A percentile compares a stretch with the other conserved stretches of the same genome.
Evolutionary conservation across 2,797 vertebrate genomes (phyloP).

Genomic region (Enteromius treurensis): DNA sequence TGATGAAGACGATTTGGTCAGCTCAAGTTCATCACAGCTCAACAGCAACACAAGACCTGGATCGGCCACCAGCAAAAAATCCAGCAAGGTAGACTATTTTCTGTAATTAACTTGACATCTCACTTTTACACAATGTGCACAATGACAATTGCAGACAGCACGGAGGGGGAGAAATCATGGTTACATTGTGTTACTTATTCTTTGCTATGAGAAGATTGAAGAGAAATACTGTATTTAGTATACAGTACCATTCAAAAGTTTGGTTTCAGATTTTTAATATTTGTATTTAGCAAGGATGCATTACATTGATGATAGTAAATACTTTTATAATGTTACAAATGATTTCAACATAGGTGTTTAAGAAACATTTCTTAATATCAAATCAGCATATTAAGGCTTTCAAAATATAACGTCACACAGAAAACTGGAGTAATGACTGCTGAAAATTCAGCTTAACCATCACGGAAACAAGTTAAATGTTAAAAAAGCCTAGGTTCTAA

Average conservation of each 20-base stretch:
- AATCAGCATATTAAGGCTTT: not conserved
- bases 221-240: not conserved
- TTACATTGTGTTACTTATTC: not conserved
- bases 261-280: not conserved
- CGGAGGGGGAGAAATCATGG: not conserved
- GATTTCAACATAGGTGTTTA: not conserved
- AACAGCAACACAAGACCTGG: slow-evolving; percentile 96
- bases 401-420: not conserved
- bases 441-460: not conserved
- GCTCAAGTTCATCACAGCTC: slow-evolving; percentile 95
- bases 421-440: not conserved
- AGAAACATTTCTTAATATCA: not conserved
- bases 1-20: slow-evolving; percentile 95
- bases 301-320: not conserved
- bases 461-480: not conserved
- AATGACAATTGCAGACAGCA: not conserved
- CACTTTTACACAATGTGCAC: not conserved
- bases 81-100: slow-evolving; percentile 81
- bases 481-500: not conserved
- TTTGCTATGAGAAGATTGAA: not conserved
- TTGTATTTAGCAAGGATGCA: not conserved
- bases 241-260: not conserved
- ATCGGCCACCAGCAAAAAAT: slow-evolving; percentile 96
- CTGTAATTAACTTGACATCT: not conserved
- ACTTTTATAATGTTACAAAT: not conserved